Conservation (phyloP, 2,888 invertebrate species). For the Druceiella hillmani region DNA sequence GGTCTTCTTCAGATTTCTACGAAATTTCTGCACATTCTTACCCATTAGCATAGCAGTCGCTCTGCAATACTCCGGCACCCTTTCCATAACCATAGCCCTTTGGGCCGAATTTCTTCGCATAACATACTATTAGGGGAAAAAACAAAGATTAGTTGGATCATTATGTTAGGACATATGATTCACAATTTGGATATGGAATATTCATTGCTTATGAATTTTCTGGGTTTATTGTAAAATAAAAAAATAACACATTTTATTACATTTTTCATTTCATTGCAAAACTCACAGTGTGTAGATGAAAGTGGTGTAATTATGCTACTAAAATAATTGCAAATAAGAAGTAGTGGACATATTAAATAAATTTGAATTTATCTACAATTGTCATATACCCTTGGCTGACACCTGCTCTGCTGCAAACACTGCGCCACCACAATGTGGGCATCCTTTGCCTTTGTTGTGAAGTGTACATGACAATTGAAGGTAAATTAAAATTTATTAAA, state of each 20-base stretch:
- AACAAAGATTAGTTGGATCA: slow-evolving; percentile 25
- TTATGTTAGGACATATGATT: slow-evolving; percentile 9
- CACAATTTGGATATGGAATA: neutral
- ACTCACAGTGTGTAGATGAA: too few species aligned
- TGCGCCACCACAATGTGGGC: slow-evolving; percentile 84
- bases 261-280: too few species aligned
- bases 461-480: too few species aligned
- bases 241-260: too few species aligned
- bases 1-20: too few species aligned
- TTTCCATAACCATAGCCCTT: slow-evolving; percentile 97
- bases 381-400: slow-evolving; percentile 82
- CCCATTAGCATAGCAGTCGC: slow-evolving; percentile 82
- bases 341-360: too few species aligned
- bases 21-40: too few species aligned
- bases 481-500: too few species aligned
- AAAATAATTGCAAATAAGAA: too few species aligned
- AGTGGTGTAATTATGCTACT: too few species aligned
- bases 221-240: too few species aligned
- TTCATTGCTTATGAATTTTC: neutral
- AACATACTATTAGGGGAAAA: slow-evolving; percentile 69
- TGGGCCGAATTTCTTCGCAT: slow-evolving; percentile 95
- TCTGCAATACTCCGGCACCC: slow-evolving; percentile 91
- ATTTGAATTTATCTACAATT: too few species aligned
- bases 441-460: slow-evolving; percentile 89
- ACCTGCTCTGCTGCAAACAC: slow-evolving; percentile 94